Percentiles rank a stretch among this genome's conserved stretches.
Conservation (phyloP, 2,113 vertebrate species). For the Ptilonorhynchus violaceus region DNA sequence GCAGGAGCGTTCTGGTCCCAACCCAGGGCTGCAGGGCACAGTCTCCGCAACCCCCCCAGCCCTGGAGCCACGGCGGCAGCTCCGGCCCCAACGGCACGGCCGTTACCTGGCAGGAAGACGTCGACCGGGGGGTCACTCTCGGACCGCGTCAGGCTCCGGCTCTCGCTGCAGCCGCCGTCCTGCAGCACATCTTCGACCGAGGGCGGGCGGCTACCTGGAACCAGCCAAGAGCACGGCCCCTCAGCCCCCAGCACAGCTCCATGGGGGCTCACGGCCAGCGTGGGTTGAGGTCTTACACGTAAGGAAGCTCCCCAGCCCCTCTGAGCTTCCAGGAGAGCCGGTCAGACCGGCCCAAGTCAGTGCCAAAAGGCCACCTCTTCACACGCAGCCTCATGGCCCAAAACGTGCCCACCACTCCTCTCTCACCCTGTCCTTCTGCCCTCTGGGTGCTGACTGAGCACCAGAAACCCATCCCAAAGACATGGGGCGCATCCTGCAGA, state of each 20-base stretch:
- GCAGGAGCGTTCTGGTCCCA: not conserved
- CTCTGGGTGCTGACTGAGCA: not conserved
- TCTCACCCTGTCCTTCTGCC: not conserved
- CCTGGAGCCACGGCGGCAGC: rapidly evolving
- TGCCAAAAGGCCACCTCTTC: not conserved
- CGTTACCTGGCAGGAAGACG: constrained; percentile 81
- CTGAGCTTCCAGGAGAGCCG: rapidly evolving
- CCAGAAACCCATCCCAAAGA: not conserved
- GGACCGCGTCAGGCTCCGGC: constrained; percentile 75
- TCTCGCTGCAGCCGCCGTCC: constrained; percentile 80
- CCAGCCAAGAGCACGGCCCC: not conserved
- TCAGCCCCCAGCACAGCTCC: not conserved
- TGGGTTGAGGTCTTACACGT: rapidly evolving
- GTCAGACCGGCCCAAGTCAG: not conserved
- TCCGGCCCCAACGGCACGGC: rapidly evolving
- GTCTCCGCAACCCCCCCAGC: rapidly evolving
- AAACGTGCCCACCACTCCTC: rapidly evolving
- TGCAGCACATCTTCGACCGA: constrained; percentile 81
- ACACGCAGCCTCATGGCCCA: rapidly evolving
- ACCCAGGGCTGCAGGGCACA: not conserved
- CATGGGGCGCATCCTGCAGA: not conserved
- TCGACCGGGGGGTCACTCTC: constrained; percentile 78
- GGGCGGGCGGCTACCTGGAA: constrained; percentile 77
- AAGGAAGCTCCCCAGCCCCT: not conserved
- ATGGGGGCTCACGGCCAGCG: rapidly evolving